A percentile compares a stretch with the other conserved stretches of the same genome.
phyloP scores from a whole-genome alignment of 2,888 invertebrate genomes.

The Tanytarsus gracilentus region DNA sequence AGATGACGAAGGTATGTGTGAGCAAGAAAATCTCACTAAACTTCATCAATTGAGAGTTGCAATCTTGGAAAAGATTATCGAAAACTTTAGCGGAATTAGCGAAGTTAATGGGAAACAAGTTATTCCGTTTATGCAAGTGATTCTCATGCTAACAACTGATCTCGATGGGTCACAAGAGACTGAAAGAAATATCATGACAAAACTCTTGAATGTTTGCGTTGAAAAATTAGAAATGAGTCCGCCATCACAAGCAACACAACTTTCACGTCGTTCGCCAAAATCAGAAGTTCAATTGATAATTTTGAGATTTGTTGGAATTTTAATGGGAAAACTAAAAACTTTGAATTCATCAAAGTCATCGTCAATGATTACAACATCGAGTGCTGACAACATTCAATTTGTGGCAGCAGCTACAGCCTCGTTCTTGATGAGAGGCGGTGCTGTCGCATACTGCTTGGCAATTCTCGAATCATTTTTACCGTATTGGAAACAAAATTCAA shows the following conservation, averaged over 20 bases:
- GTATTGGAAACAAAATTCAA: constrained; percentile 61
- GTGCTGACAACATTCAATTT: constrained; percentile 48
- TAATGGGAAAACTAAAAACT: constrained; percentile 44
- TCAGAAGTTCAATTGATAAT: constrained; percentile 82
- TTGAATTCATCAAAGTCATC: constrained; percentile 34
- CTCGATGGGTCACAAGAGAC: constrained; percentile 75
- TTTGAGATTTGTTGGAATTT: constrained; percentile 71
- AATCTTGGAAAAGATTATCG: constrained; percentile 65
- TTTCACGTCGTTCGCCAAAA: constrained; percentile 52
- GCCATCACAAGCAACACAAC: constrained; percentile 42
- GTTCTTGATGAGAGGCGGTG: constrained; percentile 57
- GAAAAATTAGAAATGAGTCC: constrained; percentile 60
- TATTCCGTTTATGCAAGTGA: constrained; percentile 86
- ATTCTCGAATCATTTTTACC: constrained; percentile 61
- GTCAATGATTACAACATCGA: constrained; percentile 44
- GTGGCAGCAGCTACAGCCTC: constrained; percentile 64
- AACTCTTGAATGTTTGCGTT: constrained; percentile 63
- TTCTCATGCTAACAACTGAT: constrained; percentile 82
- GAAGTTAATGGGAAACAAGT: constrained; percentile 73
- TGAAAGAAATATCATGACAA: constrained; percentile 68
- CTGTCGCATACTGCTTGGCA: constrained; percentile 63
- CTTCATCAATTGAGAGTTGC: constrained; percentile 44
- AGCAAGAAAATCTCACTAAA: constrained; percentile 40
- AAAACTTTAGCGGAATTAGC: constrained; percentile 66
- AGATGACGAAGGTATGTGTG: constrained; percentile 34